These are phyloP conservation scores for Macrotis lagotis DNA, from an alignment of 2,113 vertebrate genomes.

Conservation along the genomic window DNA sequence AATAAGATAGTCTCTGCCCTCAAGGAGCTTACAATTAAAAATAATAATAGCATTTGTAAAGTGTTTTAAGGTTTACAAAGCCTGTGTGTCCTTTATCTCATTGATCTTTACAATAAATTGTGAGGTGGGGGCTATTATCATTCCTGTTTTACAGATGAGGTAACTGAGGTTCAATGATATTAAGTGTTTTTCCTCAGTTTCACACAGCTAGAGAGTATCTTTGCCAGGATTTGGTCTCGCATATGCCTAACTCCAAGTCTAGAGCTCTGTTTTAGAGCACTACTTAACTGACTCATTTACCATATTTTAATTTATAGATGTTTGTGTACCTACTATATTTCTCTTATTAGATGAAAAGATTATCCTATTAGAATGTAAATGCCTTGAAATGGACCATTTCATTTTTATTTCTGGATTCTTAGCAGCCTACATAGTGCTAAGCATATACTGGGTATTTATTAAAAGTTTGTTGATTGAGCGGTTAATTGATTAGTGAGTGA, in stretches of 20 bases:
- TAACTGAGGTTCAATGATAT: background rate
- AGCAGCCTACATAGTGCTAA: background rate
- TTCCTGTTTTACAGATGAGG: background rate
- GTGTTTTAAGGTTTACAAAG: background rate
- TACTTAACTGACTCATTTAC: background rate
- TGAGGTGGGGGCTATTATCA: background rate
- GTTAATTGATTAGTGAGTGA: background rate
- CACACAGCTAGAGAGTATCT: background rate
- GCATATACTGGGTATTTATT: background rate
- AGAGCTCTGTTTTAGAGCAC: background rate
- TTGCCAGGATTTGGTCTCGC: background rate
- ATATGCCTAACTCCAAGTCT: background rate
- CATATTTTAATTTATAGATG: background rate
- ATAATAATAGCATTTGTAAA: background rate
- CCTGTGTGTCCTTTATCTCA: background rate
- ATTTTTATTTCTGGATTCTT: background rate
- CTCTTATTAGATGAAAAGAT: background rate
- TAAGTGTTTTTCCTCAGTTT: background rate
- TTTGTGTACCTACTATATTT: background rate
- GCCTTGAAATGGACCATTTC: background rate
- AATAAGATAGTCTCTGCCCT: background rate
- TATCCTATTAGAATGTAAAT: background rate
- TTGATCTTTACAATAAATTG: background rate
- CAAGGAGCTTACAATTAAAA: background rate
- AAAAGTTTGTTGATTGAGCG: background rate